Evolutionary conservation across 2,797 vertebrate genomes (phyloP).

Genomic region (Microchirus variegatus): DNA sequence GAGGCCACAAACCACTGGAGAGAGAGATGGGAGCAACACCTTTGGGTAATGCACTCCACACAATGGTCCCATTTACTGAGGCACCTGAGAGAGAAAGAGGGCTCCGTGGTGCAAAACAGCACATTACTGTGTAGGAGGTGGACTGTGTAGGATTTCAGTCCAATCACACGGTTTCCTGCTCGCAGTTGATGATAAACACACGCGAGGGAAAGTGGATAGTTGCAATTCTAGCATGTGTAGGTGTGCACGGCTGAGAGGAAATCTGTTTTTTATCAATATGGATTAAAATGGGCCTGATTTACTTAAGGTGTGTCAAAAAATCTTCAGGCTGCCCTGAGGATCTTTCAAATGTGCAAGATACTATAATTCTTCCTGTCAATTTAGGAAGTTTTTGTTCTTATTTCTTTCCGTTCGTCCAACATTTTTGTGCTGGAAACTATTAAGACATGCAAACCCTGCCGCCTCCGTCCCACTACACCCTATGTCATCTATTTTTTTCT

Average conservation of each 20-base stretch:
- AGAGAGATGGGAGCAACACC: slow-evolving; percentile 67
- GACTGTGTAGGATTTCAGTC: slow-evolving; percentile 59
- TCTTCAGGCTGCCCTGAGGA: no score
- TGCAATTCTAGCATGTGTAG: slow-evolving; percentile 34
- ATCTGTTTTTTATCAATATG: slow-evolving; percentile 5
- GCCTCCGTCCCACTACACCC: no score
- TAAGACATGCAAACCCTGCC: no score
- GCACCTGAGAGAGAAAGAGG: slow-evolving; percentile 62
- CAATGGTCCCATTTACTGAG: slow-evolving; percentile 69
- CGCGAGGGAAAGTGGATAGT: slow-evolving; percentile 37
- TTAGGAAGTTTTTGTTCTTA: no score
- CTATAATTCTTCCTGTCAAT: no score
- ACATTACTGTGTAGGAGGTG: slow-evolving; percentile 66
- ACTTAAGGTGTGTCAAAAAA: neutral
- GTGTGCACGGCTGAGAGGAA: slow-evolving; percentile 35
- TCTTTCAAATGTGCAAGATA: no score
- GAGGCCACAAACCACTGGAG: slow-evolving; percentile 48
- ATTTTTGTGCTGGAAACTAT: no score
- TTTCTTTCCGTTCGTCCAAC: no score
- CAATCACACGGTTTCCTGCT: slow-evolving; percentile 54
- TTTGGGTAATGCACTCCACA: slow-evolving; percentile 71
- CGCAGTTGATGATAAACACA: slow-evolving; percentile 46
- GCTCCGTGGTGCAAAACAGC: slow-evolving; percentile 54
- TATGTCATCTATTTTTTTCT: no score
- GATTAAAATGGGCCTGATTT: slow-evolving; percentile 7